phyloP scores from a whole-genome alignment of 2,113 vertebrate species.

The Cepphus grylle region DNA sequence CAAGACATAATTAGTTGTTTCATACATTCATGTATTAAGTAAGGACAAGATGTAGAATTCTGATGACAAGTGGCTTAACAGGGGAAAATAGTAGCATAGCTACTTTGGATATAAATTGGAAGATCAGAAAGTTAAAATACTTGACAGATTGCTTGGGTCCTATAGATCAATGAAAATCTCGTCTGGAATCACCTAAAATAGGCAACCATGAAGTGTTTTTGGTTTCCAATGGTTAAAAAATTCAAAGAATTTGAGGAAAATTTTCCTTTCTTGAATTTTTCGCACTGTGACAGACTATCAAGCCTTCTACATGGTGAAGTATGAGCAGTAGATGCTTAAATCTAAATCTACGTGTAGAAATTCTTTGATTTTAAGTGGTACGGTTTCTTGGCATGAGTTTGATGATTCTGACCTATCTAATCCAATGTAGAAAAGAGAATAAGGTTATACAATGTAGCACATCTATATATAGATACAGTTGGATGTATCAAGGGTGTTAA shows the following conservation, averaged over 20 bases:
- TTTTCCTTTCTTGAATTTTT: not conserved
- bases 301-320: not conserved
- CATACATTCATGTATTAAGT: not conserved
- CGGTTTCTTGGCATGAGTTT: not conserved
- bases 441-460: not conserved
- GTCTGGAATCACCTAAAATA: not conserved
- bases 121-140: not conserved
- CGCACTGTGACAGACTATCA: not conserved
- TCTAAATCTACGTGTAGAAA: not conserved
- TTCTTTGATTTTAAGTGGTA: not conserved
- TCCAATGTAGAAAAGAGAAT: not conserved
- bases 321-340: not conserved
- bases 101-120: not conserved
- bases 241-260: not conserved
- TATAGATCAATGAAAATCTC: not conserved
- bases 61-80: not conserved
- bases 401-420: not conserved
- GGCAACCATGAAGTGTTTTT: rapidly evolving
- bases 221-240: not conserved
- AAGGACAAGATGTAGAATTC: not conserved
- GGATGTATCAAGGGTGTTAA: not conserved
- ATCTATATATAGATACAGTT: not conserved
- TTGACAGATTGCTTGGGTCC: not conserved
- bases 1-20: not conserved
- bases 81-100: not conserved